Evolutionary conservation across 1,140 invertebrate species (phyloP), one percentile per base, ranked within the genome.

Genomic region (Maniola jurtina): DNA sequence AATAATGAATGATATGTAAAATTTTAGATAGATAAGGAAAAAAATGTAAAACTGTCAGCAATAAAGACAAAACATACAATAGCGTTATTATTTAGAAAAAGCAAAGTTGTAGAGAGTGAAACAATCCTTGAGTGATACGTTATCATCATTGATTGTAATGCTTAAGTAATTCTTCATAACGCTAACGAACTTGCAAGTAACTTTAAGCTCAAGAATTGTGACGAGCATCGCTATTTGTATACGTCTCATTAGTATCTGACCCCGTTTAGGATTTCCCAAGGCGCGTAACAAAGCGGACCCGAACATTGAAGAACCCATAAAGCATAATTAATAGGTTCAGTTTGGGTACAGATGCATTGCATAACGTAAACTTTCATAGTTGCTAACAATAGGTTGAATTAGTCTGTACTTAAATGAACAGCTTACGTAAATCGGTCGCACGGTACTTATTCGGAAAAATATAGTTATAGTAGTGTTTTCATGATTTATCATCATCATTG

Each of bases 271-370:
- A 75, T 81, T 85, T 77, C 77, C 64, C 77, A 83, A 81, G 75
- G 72, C 68, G 59, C 57, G 52, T 61, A 70, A 83, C 80, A 81
- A 76, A 73, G 73, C 75, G 62, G 69, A 62, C 69, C 61, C 58
- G 33, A 56, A 61, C 57, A 60, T 61, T 66, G 57, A 60, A 71
- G 64, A 73, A 63, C 68, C 76, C 75, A 78, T 80, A 80, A 78
- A 77, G 68, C 71, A 81, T 83, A 84, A 88, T 86, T 86, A 82
- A 86, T 88, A 76, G 79, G 73, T 75, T 63, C 72, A 84, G 77
- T 88, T 85, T 76, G 68, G 72, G 79, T 70, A 75, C 71, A 63
- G 73, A 66, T 75, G 75, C 70, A 75, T 87, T 84, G 76, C 76
- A 73, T 75, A 87, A 87, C 14, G 47, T 40, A 47, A 67, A 67